These are phyloP conservation scores for Aphodius sticticus DNA, from an alignment of 2,888 invertebrate species.

Conservation along the genomic window DNA sequence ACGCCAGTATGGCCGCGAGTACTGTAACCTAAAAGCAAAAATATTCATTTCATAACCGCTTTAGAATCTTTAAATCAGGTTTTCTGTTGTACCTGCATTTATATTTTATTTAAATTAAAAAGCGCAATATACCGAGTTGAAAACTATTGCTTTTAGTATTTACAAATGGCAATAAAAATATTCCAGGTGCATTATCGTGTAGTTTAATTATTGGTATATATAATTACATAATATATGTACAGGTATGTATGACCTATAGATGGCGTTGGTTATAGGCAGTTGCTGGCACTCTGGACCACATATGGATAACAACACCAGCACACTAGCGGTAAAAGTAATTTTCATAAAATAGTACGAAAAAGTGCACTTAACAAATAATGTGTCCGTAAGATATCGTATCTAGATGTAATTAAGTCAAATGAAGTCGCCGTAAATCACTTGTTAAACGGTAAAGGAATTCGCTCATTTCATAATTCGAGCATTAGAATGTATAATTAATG, in stretches of 20 bases:
- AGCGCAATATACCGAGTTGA: no score
- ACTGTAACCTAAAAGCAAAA: background rate
- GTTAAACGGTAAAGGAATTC: background rate
- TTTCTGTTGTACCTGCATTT: no score
- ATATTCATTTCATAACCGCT: background rate
- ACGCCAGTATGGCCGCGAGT: background rate
- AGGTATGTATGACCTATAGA: background rate
- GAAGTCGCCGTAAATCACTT: background rate
- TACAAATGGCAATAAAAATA: no score
- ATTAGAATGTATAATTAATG: background rate
- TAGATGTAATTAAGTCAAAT: background rate
- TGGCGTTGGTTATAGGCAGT: background rate
- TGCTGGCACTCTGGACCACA: background rate
- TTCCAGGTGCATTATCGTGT: no score
- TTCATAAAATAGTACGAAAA: background rate
- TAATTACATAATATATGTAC: no score
- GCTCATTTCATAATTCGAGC: background rate
- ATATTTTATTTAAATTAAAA: no score
- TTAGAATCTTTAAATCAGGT: no score
- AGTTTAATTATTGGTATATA: no score
- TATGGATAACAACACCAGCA: background rate
- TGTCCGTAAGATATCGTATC: background rate
- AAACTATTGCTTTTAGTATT: no score
- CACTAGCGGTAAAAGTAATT: background rate
- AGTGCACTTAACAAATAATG: background rate